Conservation (phyloP, 2,888 invertebrate species). For the Phyllotreta striolata region DNA sequence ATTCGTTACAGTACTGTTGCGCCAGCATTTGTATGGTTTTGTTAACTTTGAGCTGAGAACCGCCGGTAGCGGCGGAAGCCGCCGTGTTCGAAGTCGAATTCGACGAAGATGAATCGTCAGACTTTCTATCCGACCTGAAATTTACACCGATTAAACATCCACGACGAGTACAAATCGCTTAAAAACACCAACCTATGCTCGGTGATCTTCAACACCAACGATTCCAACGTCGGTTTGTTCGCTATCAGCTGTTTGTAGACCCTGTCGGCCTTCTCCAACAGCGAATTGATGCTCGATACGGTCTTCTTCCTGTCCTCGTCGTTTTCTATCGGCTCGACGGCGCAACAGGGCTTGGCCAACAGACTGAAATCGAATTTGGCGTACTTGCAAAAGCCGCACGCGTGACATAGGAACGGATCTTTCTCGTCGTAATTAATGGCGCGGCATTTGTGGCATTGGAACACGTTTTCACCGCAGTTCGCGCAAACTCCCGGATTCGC, state of each 20-base stretch:
- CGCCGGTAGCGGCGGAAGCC: constrained; percentile 44
- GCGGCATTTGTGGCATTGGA: constrained; percentile 98
- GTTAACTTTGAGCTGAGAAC: constrained; percentile 73
- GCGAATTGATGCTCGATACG: constrained; percentile 86
- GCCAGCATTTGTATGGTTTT: constrained; percentile 93
- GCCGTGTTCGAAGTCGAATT: constrained; percentile 40
- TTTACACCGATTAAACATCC: no score
- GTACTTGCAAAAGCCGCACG: constrained; percentile 99
- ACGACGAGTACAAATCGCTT: no score
- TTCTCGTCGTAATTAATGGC: constrained; percentile 99
- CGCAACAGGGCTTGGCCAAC: constrained; percentile 90
- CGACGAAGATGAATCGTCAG: constrained; percentile 59
- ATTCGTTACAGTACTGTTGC: constrained; percentile 94
- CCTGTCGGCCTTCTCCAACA: constrained; percentile 93
- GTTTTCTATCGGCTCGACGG: constrained; percentile 96
- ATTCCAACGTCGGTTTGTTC: constrained; percentile 89
- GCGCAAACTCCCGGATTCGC: constrained; percentile 97
- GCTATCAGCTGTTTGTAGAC: constrained; percentile 90
- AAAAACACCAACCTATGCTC: constrained; percentile 70
- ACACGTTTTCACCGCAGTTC: constrained; percentile 98
- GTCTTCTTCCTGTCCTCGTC: constrained; percentile 97
- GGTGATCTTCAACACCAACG: constrained; percentile 83
- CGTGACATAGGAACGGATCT: constrained; percentile 98
- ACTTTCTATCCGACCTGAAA: constrained; percentile 69
- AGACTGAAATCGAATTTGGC: constrained; percentile 98